Conservation (phyloP, 2,797 vertebrate genomes). For the Knipowitschia caucasica region DNA sequence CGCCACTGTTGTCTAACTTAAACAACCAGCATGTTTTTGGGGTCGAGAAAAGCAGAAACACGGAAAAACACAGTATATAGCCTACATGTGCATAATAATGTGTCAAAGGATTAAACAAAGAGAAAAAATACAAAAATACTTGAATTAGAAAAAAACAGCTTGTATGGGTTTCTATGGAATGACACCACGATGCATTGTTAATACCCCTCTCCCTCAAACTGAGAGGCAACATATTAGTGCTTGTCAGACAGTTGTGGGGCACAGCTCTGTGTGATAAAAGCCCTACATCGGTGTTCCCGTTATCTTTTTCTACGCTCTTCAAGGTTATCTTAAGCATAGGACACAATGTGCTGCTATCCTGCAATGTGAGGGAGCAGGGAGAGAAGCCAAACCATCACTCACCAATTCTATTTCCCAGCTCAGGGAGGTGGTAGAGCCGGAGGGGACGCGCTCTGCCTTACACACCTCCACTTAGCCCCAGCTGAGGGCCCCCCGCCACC, state of each 20-base stretch:
- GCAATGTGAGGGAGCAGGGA: slow-evolving; percentile 53
- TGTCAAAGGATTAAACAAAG: too few species aligned
- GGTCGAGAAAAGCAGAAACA: too few species aligned
- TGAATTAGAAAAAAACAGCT: too few species aligned
- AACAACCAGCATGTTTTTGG: too few species aligned
- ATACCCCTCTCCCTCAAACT: background rate
- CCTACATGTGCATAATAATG: too few species aligned
- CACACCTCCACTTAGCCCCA: slow-evolving; percentile 78
- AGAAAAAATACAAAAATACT: too few species aligned
- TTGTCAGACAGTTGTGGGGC: slow-evolving; percentile 27
- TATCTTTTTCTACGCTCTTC: slow-evolving; percentile 53
- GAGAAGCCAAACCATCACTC: slow-evolving; percentile 66
- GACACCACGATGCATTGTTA: background rate
- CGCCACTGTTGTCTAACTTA: too few species aligned
- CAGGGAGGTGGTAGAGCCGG: slow-evolving; percentile 69
- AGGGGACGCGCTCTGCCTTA: slow-evolving; percentile 72
- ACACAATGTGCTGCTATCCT: slow-evolving; percentile 48
- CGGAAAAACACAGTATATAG: too few species aligned
- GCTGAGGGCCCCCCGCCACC: slow-evolving; percentile 75
- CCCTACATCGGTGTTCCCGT: slow-evolving; percentile 36
- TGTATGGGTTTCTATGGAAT: background rate
- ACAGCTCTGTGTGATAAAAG: slow-evolving; percentile 38
- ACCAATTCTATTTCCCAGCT: slow-evolving; percentile 74
- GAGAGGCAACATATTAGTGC: background rate
- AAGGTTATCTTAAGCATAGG: slow-evolving; percentile 64